These are phyloP conservation scores for Chironomus tepperi DNA, from an alignment of 1,140 invertebrate genomes.

Conservation along the genomic window DNA sequence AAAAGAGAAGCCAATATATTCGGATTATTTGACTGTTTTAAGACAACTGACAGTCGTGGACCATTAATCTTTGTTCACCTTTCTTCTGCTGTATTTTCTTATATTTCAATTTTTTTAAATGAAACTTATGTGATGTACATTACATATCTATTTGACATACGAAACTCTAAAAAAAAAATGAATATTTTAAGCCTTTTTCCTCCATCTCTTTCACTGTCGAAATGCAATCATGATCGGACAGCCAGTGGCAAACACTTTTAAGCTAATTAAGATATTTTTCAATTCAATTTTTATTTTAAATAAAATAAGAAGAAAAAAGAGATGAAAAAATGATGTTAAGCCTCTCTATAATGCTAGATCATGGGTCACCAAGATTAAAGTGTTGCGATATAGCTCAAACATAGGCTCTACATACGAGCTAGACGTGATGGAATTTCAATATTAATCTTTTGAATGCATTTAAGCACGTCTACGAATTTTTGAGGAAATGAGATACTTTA, in stretches of 20 bases:
- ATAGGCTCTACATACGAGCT: neutral
- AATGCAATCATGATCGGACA: neutral
- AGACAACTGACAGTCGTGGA: neutral
- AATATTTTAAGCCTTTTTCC: neutral
- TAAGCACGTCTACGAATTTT: neutral
- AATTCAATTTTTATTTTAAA: neutral
- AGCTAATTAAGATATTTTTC: conserved; percentile 4
- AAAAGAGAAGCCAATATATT: neutral
- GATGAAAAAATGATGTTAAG: neutral
- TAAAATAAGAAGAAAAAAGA: neutral
- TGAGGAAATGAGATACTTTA: neutral
- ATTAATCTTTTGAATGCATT: neutral
- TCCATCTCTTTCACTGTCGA: neutral
- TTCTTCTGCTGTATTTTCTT: neutral
- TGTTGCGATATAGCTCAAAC: neutral
- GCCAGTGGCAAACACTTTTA: neutral
- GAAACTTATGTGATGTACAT: neutral
- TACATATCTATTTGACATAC: neutral
- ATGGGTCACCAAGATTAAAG: neutral
- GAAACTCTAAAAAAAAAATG: neutral
- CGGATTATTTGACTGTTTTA: neutral
- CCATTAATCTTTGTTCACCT: neutral
- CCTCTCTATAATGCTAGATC: neutral
- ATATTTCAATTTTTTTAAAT: no score
- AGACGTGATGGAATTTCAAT: conserved; percentile 17